A percentile compares a stretch with the other conserved stretches of the same genome.
Evolutionary conservation across 1,140 invertebrate species (phyloP).

Genomic region (Laodelphax striatellus): DNA sequence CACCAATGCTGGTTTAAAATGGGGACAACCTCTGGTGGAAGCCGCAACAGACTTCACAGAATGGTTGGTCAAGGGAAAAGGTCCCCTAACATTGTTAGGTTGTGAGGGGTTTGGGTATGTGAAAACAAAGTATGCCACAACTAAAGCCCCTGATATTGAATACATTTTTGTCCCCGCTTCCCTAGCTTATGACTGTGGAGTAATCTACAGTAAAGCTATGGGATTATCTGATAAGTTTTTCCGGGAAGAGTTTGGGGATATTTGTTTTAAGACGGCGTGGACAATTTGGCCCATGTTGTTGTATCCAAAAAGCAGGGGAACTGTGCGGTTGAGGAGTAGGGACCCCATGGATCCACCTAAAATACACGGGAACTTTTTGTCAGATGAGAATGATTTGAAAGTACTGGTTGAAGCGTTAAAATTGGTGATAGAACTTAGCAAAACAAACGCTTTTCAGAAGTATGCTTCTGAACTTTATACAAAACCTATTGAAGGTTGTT

Average conservation of each 20-base stretch:
- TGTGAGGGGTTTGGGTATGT: slow-evolving; percentile 58
- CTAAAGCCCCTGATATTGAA: slow-evolving; percentile 30
- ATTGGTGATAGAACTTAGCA: slow-evolving; percentile 22
- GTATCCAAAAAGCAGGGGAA: slow-evolving; percentile 48
- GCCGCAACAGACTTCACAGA: neutral
- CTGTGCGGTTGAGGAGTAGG: slow-evolving; percentile 37
- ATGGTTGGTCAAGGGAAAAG: slow-evolving; percentile 24
- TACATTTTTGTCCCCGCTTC: slow-evolving; percentile 26
- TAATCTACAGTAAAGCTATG: slow-evolving; percentile 27
- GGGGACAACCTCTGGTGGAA: neutral
- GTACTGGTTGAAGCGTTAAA: slow-evolving; percentile 28
- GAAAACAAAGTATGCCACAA: slow-evolving; percentile 33
- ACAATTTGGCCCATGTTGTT: slow-evolving; percentile 20
- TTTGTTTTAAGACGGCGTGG: slow-evolving; percentile 29
- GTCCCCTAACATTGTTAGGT: slow-evolving; percentile 56
- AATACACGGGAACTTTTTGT: slow-evolving; percentile 51
- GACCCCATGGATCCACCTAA: slow-evolving; percentile 51
- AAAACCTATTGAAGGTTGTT: slow-evolving; percentile 49
- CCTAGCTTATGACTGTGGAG: slow-evolving; percentile 24
- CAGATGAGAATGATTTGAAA: slow-evolving; percentile 33
- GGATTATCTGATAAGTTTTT: slow-evolving; percentile 30
- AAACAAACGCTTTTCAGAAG: slow-evolving; percentile 28
- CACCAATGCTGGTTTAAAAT: neutral
- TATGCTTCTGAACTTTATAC: slow-evolving; percentile 46
- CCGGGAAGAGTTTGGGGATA: slow-evolving; percentile 27